phyloP scores from a whole-genome alignment of 2,797 vertebrate genomes.

The Lacerta agilis region DNA sequence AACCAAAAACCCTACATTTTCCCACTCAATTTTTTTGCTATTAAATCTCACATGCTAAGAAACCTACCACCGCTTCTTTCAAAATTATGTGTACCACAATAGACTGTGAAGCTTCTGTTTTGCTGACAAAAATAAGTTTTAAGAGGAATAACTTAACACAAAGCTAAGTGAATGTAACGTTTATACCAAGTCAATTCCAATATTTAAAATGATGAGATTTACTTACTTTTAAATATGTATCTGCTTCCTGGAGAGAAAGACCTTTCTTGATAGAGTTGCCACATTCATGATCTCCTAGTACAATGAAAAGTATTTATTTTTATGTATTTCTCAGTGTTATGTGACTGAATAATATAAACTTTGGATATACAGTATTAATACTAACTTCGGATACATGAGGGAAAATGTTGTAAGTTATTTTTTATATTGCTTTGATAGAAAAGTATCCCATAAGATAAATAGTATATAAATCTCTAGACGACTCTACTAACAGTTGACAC shows the following conservation, averaged over 20 bases:
- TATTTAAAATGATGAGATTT: slow-evolving; percentile 2
- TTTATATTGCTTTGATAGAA: background rate
- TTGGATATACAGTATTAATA: too few species aligned
- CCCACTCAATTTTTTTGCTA: background rate
- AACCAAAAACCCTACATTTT: background rate
- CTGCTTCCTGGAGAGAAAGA: slow-evolving; percentile 87
- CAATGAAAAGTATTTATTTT: slow-evolving; percentile 68
- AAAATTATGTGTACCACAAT: background rate
- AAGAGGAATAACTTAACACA: background rate
- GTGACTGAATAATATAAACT: slow-evolving; percentile 15
- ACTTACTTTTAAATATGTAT: slow-evolving; percentile 87
- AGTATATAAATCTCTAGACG: background rate
- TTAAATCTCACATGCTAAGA: background rate
- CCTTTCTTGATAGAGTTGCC: slow-evolving; percentile 87
- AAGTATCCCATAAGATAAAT: background rate
- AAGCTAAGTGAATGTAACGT: background rate
- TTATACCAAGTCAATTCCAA: background rate
- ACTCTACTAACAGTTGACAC: background rate
- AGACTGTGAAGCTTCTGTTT: background rate
- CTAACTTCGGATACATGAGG: background rate
- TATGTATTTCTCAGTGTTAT: slow-evolving; percentile 30
- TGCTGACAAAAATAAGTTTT: background rate
- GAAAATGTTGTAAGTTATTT: background rate
- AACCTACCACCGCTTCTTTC: background rate
- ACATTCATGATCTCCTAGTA: slow-evolving; percentile 93